phyloP scores from a whole-genome alignment of 2,888 invertebrate genomes.

The Pimpla rufipes region DNA sequence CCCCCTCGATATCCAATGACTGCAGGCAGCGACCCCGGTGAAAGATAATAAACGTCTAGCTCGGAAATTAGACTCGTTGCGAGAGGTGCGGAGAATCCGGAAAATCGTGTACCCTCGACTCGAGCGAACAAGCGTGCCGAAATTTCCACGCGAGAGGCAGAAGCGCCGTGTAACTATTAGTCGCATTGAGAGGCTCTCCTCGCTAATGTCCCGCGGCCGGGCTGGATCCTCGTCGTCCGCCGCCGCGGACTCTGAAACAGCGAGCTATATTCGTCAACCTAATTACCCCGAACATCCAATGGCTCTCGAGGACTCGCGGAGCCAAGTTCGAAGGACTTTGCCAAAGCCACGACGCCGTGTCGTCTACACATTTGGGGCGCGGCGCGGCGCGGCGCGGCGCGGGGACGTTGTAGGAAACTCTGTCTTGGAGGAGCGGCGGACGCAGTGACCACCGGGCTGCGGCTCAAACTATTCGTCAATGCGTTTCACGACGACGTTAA shows the following conservation, averaged over 20 bases:
- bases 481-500: constrained; percentile 27
- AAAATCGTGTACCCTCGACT: background rate
- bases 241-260: constrained; percentile 39
- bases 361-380: constrained; percentile 2
- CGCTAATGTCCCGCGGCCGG: constrained; percentile 21
- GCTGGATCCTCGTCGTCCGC: constrained; percentile 20
- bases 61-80: too few relatives aligned
- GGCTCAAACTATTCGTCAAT: constrained; percentile 58
- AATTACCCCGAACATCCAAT: constrained; percentile 55
- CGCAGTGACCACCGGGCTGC: constrained; percentile 34
- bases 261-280: constrained; percentile 46
- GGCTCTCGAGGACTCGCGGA: constrained; percentile 16
- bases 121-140: background rate
- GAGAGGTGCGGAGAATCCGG: too few relatives aligned
- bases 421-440: background rate
- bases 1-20: too few relatives aligned
- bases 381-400: background rate
- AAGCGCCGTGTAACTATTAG: background rate
- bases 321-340: constrained; percentile 48
- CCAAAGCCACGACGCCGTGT: constrained; percentile 38
- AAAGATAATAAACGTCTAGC: too few relatives aligned
- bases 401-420: constrained; percentile 23
- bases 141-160: background rate
- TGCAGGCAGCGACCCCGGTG: too few relatives aligned
- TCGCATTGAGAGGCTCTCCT: constrained; percentile 6